Percentiles rank a stretch among this genome's conserved stretches.
These are phyloP conservation scores for Antheraea mylitta DNA, from an alignment of 1,140 invertebrate genomes.

Conservation along the genomic window DNA sequence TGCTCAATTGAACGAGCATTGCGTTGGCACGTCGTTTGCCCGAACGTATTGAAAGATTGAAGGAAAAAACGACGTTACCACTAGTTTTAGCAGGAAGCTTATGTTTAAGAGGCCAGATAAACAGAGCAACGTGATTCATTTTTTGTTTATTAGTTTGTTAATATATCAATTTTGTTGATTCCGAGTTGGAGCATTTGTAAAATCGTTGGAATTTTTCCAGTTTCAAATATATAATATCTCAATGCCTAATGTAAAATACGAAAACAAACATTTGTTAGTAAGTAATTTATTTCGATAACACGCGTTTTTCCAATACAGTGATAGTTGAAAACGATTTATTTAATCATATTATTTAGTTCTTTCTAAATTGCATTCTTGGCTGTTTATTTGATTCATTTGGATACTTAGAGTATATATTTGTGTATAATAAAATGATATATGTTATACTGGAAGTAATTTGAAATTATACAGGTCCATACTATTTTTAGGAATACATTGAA, in stretches of 20 bases:
- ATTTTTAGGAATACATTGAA: too few relatives aligned
- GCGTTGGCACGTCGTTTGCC: not conserved
- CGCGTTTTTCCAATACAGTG: too few relatives aligned
- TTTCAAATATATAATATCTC: conserved; percentile 4
- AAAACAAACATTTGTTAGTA: too few relatives aligned
- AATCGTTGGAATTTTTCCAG: not conserved
- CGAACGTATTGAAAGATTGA: not conserved
- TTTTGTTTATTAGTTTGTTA: not conserved
- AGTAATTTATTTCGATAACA: too few relatives aligned
- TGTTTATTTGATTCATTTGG: too few relatives aligned
- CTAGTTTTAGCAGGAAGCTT: not conserved
- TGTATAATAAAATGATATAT: too few relatives aligned
- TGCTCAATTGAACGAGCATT: too few relatives aligned
- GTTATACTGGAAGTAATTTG: too few relatives aligned
- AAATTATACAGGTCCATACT: too few relatives aligned
- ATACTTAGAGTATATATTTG: too few relatives aligned
- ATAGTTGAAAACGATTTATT: too few relatives aligned
- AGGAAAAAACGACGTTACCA: not conserved
- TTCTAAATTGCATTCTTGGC: not conserved
- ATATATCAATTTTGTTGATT: conserved; percentile 1
- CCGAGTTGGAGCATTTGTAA: not conserved
- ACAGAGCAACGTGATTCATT: not conserved
- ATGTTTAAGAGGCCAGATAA: conserved; percentile 1
- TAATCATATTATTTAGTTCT: not conserved
- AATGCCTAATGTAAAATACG: not conserved